Base-by-base conservation (phyloP, 2,113 vertebrate species). In the Brachypteracias leptosomus region DNA sequence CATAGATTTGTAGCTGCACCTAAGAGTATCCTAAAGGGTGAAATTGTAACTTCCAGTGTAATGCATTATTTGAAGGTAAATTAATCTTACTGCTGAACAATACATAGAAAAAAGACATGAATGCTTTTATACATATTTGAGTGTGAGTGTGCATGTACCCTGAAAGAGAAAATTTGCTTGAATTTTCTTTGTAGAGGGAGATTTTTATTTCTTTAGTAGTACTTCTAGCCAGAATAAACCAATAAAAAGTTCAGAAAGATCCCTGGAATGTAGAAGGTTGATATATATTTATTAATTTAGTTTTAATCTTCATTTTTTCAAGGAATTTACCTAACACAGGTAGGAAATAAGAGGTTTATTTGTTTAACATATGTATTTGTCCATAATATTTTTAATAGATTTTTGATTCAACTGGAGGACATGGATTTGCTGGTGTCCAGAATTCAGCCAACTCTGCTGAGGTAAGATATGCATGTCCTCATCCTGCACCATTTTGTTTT, bases 401-500 rank as follows among this genome's bases (percentile, higher is more conserved):
- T 96, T 99, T 99, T 97, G 99, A 99, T 91, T 96, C 98, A 46
- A 93, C 98, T 55, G 97, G 97, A 92, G 98, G 97, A 95, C 97
- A 98, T 97, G 95, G 95, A 93, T 57, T 97, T 96, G 65, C 96
- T 58, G 95, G 97, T 14, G 35, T 95, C 68, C 97, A 97, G 35
- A 97, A 95, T 89, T 96, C 97, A 84, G 95, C 79, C 84, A 98
- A 95, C 96, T 98, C 97, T 93, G 91, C 96, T 90, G 98, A 98
- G 97, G 97, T 98, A 96, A 90, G 85, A 33, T 19, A 77, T 57
- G 8, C 40, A 33, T 38, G 25, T 61, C 46, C 59, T 74, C 51
- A 29, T 85, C 87, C 36, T 88, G 22, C 16, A 82, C 28, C 35
- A 24, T 74, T 25, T 62, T 90, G 16, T 14, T 91, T 42, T 94